phyloP scores from a whole-genome alignment of 2,113 vertebrate genomes.

The Sminthopsis crassicaudata region DNA sequence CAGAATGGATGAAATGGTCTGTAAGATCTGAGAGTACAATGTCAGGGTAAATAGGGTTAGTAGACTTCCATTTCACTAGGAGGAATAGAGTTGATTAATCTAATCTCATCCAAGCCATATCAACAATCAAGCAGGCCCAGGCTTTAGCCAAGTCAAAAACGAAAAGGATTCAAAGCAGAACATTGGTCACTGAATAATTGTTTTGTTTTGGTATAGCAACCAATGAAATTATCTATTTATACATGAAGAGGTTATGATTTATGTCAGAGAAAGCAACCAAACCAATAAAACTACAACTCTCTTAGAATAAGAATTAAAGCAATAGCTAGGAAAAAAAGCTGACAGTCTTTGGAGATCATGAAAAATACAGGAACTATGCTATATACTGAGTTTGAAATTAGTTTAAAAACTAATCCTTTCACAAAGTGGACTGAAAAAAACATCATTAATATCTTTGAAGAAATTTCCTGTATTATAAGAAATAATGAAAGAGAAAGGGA shows the following conservation, averaged over 20 bases:
- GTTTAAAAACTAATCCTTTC: neutral
- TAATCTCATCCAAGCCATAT: neutral
- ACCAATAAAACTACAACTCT: neutral
- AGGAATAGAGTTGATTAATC: neutral
- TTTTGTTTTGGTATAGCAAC: neutral
- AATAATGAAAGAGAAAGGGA: conserved; percentile 34
- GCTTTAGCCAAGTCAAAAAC: neutral
- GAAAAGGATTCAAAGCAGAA: neutral
- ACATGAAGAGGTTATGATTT: neutral
- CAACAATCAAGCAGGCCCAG: neutral
- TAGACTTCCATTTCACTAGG: neutral
- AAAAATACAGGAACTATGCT: neutral
- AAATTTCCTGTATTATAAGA: neutral
- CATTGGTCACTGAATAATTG: neutral
- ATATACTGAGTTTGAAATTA: neutral
- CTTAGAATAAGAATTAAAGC: neutral
- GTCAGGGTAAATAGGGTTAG: neutral
- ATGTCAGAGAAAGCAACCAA: neutral
- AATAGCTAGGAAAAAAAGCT: neutral
- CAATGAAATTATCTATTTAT: neutral
- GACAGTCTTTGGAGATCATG: neutral
- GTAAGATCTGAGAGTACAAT: neutral
- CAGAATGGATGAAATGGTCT: neutral
- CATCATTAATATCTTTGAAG: conserved; percentile 19
- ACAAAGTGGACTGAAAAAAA: neutral